Conservation (phyloP, 2,888 invertebrate species). For the Thereva unica region DNA sequence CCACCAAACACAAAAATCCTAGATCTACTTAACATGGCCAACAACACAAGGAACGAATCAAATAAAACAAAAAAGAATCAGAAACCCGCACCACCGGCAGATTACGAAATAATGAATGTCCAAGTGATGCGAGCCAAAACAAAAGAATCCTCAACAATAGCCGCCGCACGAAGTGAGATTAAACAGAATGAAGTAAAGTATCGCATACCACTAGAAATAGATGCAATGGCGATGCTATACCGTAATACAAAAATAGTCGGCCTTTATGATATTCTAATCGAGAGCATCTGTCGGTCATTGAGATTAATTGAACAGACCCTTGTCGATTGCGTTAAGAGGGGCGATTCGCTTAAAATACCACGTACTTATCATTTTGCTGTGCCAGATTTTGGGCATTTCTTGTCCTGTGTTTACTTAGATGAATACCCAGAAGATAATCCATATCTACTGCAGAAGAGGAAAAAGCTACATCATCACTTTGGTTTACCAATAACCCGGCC, state of each 20-base stretch:
- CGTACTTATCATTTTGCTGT: constrained; percentile 75
- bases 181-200: constrained; percentile 50
- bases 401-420: constrained; percentile 74
- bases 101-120: constrained; percentile 53
- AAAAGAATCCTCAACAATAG: constrained; percentile 45
- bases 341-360: constrained; percentile 46
- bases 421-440: constrained; percentile 69
- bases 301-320: constrained; percentile 68
- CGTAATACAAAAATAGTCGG: constrained; percentile 65
- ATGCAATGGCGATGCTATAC: constrained; percentile 73
- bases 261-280: constrained; percentile 74
- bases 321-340: constrained; percentile 49
- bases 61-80: constrained; percentile 38
- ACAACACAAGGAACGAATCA: constrained; percentile 14
- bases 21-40: constrained; percentile 2
- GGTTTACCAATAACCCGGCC: constrained; percentile 71
- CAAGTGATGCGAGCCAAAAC: constrained; percentile 54
- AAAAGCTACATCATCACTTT: constrained; percentile 72
- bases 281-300: constrained; percentile 73
- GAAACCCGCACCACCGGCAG: constrained; percentile 47
- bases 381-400: constrained; percentile 71
- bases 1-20: constrained; percentile 40
- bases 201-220: constrained; percentile 67
- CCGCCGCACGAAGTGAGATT: constrained; percentile 47
- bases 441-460: constrained; percentile 65